Evolutionary conservation across 2,888 invertebrate genomes (phyloP).

Genomic region (Fragum fragum): DNA sequence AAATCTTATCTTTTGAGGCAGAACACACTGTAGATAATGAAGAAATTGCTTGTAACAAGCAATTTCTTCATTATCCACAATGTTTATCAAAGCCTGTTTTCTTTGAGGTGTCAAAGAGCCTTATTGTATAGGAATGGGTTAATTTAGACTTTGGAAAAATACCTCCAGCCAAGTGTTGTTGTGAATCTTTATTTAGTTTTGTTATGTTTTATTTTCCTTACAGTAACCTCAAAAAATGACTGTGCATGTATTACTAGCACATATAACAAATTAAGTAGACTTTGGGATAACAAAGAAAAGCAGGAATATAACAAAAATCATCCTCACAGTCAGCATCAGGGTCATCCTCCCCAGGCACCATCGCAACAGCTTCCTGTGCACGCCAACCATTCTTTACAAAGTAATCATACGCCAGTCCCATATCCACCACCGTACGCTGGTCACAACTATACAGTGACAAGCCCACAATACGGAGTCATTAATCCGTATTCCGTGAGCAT

Average conservation of each 20-base stretch:
- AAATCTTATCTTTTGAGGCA: no score
- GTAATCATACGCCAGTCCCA: slow-evolving; percentile 13
- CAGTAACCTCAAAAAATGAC: slow-evolving; percentile 83
- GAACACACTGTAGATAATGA: no score
- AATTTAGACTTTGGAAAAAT: no score
- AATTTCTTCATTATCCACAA: no score
- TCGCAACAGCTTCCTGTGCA: neutral
- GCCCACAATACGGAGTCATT: slow-evolving; percentile 42
- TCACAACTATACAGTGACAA: slow-evolving; percentile 13
- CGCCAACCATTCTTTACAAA: slow-evolving; percentile 16
- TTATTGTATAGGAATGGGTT: no score
- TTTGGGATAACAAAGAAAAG: slow-evolving; percentile 86
- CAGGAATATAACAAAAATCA: slow-evolving; percentile 84
- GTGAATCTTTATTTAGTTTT: slow-evolving; percentile 19
- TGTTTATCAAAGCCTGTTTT: no score
- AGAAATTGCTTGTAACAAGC: no score
- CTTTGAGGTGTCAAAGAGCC: no score
- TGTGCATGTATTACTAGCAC: slow-evolving; percentile 85
- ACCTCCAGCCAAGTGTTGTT: neutral
- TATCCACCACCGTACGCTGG: neutral
- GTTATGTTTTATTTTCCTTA: slow-evolving; percentile 52
- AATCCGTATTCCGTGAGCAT: slow-evolving; percentile 50
- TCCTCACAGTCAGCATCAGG: slow-evolving; percentile 64
- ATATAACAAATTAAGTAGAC: slow-evolving; percentile 86
- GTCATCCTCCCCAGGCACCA: neutral